phyloP scores from a whole-genome alignment of 1,140 invertebrate genomes.

The Drosophila nigrodunni region DNA sequence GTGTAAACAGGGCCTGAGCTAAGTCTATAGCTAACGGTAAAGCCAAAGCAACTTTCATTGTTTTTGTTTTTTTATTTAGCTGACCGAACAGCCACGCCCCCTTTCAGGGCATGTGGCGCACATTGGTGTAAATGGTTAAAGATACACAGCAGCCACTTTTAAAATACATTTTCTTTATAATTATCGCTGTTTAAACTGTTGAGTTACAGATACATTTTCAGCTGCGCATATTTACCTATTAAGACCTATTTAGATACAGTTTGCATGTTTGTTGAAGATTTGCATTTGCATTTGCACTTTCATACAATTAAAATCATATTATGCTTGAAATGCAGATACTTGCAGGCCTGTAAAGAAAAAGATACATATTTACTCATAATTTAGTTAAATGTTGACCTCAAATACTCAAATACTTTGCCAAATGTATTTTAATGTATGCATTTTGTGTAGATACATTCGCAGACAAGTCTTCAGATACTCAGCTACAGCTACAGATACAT shows the following conservation, averaged over 20 bases:
- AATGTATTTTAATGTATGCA: background rate
- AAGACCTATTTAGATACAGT: too few relatives aligned
- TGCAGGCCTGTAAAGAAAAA: too few relatives aligned
- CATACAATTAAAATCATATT: too few relatives aligned
- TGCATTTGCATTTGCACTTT: too few relatives aligned
- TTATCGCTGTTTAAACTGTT: too few relatives aligned
- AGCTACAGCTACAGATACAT: background rate
- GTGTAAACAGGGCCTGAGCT: slow-evolving; percentile 61
- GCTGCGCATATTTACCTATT: too few relatives aligned
- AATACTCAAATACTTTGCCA: background rate
- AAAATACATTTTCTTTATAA: background rate
- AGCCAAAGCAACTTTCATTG: background rate
- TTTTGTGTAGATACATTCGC: too few relatives aligned
- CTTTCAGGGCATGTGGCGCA: background rate
- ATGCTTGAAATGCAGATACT: too few relatives aligned
- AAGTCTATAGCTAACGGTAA: slow-evolving; percentile 13
- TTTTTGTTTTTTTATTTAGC: slow-evolving; percentile 30
- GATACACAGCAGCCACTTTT: background rate
- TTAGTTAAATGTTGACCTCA: too few relatives aligned
- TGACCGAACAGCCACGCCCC: slow-evolving; percentile 8
- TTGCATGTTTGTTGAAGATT: too few relatives aligned
- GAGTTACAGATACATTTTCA: background rate
- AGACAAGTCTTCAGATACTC: background rate
- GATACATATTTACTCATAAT: too few relatives aligned
- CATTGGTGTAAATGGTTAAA: background rate